Conservation (phyloP, 2,113 vertebrate species). For the Calypte anna region DNA sequence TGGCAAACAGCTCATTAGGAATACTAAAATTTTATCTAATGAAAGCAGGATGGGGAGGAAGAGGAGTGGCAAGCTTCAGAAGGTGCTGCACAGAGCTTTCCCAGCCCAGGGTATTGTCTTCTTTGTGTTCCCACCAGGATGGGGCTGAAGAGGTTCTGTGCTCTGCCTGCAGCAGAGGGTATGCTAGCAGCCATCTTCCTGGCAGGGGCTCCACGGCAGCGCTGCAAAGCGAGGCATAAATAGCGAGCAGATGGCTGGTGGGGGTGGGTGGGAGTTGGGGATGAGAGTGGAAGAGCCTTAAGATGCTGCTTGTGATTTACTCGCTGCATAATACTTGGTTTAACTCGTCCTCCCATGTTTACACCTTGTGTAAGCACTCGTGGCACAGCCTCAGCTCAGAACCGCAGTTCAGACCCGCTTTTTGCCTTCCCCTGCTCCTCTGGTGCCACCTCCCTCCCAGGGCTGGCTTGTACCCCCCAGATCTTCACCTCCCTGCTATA, state of each 20-base stretch:
- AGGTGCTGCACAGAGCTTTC: background rate
- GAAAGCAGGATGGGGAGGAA: background rate
- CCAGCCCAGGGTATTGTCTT: background rate
- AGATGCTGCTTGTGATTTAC: background rate
- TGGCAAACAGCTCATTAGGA: slow-evolving; percentile 51
- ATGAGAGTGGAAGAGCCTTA: rapidly evolving
- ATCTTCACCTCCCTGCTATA: rapidly evolving
- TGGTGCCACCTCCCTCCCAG: background rate
- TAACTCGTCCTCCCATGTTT: rapidly evolving
- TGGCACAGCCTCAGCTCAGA: rapidly evolving
- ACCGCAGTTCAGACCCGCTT: rapidly evolving
- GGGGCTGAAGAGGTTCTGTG: background rate
- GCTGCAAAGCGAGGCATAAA: background rate
- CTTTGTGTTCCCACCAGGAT: rapidly evolving
- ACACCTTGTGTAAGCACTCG: rapidly evolving
- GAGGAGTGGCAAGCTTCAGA: background rate
- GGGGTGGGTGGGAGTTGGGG: background rate
- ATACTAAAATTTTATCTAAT: background rate
- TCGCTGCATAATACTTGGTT: rapidly evolving
- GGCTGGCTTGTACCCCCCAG: no score
- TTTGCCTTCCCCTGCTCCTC: background rate
- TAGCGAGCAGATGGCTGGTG: background rate
- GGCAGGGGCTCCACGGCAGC: rapidly evolving
- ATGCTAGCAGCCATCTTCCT: rapidly evolving
- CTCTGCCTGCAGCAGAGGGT: rapidly evolving